Evolutionary conservation across 2,888 invertebrate species (phyloP).

Genomic region (Zhengitettix transpicula): DNA sequence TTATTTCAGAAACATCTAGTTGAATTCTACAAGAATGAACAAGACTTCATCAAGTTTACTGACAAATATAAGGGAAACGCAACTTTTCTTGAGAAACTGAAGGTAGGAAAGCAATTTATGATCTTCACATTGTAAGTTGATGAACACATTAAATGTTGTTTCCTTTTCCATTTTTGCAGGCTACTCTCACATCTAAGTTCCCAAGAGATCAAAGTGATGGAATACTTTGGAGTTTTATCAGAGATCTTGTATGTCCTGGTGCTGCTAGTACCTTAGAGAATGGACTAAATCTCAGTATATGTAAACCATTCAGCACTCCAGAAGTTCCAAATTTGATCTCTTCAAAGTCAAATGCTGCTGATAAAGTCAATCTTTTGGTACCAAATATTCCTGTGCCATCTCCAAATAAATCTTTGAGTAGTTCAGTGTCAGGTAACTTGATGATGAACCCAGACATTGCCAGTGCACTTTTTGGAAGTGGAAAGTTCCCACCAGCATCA

Average conservation of each 20-base stretch:
- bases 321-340: slow-evolving; percentile 4
- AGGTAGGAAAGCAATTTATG: slow-evolving; percentile 24
- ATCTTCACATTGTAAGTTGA: neutral
- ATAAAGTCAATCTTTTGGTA: slow-evolving; percentile 22
- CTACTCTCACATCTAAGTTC: slow-evolving; percentile 62
- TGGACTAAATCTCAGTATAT: neutral
- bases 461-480: slow-evolving; percentile 47
- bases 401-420: slow-evolving; percentile 23
- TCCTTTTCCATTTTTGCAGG: slow-evolving; percentile 22
- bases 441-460: slow-evolving; percentile 35
- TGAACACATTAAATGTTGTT: neutral
- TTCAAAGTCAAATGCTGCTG: slow-evolving; percentile 3
- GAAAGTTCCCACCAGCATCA: slow-evolving; percentile 35
- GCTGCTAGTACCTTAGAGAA: slow-evolving; percentile 33
- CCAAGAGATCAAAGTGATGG: slow-evolving; percentile 64
- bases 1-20: slow-evolving; percentile 48
- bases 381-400: slow-evolving; percentile 25
- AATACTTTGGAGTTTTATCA: slow-evolving; percentile 61
- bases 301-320: slow-evolving; percentile 2
- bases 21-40: slow-evolving; percentile 61
- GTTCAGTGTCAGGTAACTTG: slow-evolving; percentile 2
- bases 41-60: slow-evolving; percentile 47
- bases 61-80: slow-evolving; percentile 52
- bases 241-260: slow-evolving; percentile 55
- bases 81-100: slow-evolving; percentile 70